These are phyloP conservation scores for Zaprionus davidi DNA, from an alignment of 1,140 invertebrate genomes.

Conservation along the genomic window DNA sequence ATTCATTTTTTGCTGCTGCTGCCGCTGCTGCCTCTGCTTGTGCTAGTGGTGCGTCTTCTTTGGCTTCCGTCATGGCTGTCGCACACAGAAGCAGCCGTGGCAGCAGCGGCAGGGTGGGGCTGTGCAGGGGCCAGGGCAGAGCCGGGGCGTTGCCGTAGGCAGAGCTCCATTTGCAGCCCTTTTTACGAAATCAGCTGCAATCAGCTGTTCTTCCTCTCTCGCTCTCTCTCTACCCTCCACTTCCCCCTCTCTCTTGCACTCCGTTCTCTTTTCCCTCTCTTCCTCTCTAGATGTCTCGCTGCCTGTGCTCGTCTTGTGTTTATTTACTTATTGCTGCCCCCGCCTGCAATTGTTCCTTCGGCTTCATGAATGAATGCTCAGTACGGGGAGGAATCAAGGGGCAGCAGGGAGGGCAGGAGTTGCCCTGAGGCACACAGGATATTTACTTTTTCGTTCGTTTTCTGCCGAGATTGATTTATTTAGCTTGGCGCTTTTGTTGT, in stretches of 20 bases:
- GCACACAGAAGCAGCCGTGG: constrained; percentile 42
- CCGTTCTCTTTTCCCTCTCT: not conserved
- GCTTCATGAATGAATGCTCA: constrained; percentile 45
- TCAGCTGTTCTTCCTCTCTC: constrained; percentile 65
- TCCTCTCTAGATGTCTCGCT: not conserved
- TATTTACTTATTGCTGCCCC: constrained; percentile 66
- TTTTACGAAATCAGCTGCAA: constrained; percentile 72
- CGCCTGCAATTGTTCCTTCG: constrained; percentile 20
- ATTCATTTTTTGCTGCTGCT: constrained; percentile 70
- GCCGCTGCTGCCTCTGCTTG: constrained; percentile 32
- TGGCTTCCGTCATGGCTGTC: constrained; percentile 72
- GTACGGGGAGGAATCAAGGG: not conserved
- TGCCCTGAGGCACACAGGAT: constrained; percentile 58
- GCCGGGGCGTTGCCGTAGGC: constrained; percentile 3
- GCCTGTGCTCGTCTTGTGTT: constrained; percentile 52
- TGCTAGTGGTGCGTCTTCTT: constrained; percentile 45
- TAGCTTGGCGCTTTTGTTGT: constrained; percentile 49
- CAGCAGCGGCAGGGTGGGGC: not conserved
- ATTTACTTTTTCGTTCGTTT: constrained; percentile 68
- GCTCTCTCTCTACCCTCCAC: not conserved
- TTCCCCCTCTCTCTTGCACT: not conserved
- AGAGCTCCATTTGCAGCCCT: constrained; percentile 29
- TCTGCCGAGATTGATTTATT: constrained; percentile 66
- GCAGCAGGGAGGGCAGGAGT: not conserved
- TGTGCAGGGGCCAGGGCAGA: not conserved